Conservation (phyloP, 37 sponge, comb jelly and placozoan species). For the Spongia lamella region DNA sequence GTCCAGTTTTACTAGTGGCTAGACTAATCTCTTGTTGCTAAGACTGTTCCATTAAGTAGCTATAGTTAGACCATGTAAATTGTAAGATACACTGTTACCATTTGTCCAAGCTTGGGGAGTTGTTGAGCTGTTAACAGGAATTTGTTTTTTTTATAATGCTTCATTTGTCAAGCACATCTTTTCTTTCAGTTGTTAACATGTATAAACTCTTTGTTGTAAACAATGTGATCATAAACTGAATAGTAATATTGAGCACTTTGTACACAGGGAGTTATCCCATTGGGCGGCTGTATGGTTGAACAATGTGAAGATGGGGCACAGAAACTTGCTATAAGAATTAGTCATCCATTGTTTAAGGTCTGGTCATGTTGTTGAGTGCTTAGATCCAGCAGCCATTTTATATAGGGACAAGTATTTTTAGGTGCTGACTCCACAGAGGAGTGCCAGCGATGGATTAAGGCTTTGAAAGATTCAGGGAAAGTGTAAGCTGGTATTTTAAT, state of each 20-base stretch:
- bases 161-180: neutral
- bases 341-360: constrained; percentile 79
- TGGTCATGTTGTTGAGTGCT: neutral
- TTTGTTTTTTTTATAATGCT: neutral
- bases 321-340: constrained; percentile 77
- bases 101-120: no score
- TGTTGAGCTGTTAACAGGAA: no score
- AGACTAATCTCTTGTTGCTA: no score
- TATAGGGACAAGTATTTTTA: constrained; percentile 81
- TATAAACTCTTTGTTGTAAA: neutral
- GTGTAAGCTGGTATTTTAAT: constrained; percentile 63
- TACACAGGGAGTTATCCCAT: constrained; percentile 90
- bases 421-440: constrained; percentile 79
- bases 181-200: neutral
- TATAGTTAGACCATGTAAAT: no score
- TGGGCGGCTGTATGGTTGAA: constrained; percentile 85
- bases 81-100: no score
- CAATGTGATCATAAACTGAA: neutral
- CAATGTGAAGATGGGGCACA: constrained; percentile 54
- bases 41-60: no score
- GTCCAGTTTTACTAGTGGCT: no score
- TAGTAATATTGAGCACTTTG: neutral
- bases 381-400: neutral
- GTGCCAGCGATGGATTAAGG: constrained; percentile 63
- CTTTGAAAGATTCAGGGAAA: constrained; percentile 74